Evolutionary conservation across 2,888 invertebrate genomes (phyloP).

Genomic region (Brachyptera putata): DNA sequence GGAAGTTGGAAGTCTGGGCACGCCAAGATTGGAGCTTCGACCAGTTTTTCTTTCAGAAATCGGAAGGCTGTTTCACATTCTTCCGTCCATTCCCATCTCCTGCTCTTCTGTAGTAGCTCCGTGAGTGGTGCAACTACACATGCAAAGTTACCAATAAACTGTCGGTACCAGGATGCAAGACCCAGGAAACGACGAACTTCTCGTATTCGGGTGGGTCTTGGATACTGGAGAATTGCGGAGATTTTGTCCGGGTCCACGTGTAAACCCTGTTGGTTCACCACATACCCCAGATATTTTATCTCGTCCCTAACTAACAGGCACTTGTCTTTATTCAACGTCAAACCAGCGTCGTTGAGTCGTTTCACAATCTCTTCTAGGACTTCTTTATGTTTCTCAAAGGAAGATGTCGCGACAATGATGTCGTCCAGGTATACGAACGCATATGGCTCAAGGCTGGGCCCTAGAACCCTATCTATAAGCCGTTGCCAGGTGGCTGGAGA

Average conservation of each 20-base stretch:
- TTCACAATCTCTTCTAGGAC: constrained; percentile 20
- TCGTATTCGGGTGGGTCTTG: background rate
- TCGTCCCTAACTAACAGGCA: constrained; percentile 9
- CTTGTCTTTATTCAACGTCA: background rate
- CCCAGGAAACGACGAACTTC: constrained; percentile 13
- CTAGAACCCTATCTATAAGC: constrained; percentile 35
- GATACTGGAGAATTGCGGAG: background rate
- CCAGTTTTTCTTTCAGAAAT: constrained; percentile 1
- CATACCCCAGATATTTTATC: constrained; percentile 27
- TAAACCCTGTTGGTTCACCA: constrained; percentile 18
- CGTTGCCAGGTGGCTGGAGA: constrained; percentile 33
- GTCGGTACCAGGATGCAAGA: constrained; percentile 10
- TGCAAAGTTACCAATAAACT: constrained; percentile 19
- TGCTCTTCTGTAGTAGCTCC: background rate
- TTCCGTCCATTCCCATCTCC: constrained; percentile 9
- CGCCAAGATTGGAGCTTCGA: constrained; percentile 17
- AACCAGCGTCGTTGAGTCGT: background rate
- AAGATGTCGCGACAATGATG: constrained; percentile 26
- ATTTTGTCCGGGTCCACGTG: constrained; percentile 26
- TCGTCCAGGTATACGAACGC: too few species aligned
- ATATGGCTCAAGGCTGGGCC: constrained; percentile 33
- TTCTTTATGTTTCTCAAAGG: constrained; percentile 28
- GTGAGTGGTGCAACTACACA: background rate
- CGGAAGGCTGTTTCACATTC: constrained; percentile 11
- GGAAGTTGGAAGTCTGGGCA: constrained; percentile 24